Conservation (phyloP, 2,113 vertebrate species). For the Butorides virescens region DNA sequence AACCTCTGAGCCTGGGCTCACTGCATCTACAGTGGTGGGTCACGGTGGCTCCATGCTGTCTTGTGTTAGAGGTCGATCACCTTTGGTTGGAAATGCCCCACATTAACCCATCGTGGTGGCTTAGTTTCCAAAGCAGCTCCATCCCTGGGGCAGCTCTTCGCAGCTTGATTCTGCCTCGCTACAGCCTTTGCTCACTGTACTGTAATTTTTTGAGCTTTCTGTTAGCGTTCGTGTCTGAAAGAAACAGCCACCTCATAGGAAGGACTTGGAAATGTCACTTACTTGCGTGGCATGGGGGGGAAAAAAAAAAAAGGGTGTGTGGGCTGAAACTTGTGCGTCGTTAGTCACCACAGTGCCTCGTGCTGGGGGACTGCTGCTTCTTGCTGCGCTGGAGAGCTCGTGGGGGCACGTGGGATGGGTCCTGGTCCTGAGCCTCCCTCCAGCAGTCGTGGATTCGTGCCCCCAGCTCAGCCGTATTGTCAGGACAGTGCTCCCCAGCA, state of each 20-base stretch:
- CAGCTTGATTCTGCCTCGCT: background rate
- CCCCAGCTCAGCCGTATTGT: fast-evolving
- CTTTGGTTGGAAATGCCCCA: background rate
- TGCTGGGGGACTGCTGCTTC: background rate
- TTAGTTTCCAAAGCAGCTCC: background rate
- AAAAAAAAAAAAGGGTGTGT: background rate
- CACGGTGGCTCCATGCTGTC: background rate
- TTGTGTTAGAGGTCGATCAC: background rate
- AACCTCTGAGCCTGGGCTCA: background rate
- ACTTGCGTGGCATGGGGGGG: background rate
- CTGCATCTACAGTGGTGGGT: background rate
- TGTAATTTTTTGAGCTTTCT: background rate
- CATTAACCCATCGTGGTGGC: background rate
- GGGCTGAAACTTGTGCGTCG: background rate
- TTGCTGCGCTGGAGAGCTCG: background rate
- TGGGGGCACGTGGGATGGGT: background rate
- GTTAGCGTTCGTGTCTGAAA: background rate
- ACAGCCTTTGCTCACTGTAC: background rate
- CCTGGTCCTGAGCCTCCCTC: background rate
- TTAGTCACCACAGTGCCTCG: background rate
- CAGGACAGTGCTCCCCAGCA: background rate
- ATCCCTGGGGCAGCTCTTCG: background rate
- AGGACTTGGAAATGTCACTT: background rate
- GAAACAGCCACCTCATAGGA: background rate
- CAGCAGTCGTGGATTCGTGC: fast-evolving